These are phyloP conservation scores for Syndactyla subalaris DNA, from an alignment of 2,797 vertebrate species.

Conservation along the genomic window DNA sequence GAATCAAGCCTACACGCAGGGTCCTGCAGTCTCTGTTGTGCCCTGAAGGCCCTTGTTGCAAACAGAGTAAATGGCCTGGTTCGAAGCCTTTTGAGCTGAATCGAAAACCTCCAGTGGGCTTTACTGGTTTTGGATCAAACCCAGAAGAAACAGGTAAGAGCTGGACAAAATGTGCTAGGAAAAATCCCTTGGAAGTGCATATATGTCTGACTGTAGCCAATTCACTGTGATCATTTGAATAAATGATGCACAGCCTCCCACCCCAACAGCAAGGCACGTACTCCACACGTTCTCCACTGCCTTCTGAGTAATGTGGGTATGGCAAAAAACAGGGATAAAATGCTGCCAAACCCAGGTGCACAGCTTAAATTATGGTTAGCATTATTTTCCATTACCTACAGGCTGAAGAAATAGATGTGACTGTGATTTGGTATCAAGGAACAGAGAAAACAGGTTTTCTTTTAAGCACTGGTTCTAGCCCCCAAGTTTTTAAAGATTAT, in stretches of 20 bases:
- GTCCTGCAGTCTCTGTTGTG: neutral
- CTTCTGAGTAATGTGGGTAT: neutral
- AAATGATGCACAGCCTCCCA: neutral
- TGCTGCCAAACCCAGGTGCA: neutral
- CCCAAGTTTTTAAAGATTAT: neutral
- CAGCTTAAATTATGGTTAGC: neutral
- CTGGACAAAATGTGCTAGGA: neutral
- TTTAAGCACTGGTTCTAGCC: neutral
- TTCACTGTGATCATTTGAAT: neutral
- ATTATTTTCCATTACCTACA: neutral
- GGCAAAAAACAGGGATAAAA: neutral
- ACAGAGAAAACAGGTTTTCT: neutral
- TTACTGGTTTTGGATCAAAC: slow-evolving; percentile 40
- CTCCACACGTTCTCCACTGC: neutral
- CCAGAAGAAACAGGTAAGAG: slow-evolving; percentile 44
- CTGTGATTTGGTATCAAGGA: neutral
- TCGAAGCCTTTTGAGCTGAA: slow-evolving; percentile 1
- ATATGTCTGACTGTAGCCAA: neutral
- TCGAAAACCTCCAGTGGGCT: neutral
- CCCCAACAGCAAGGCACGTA: neutral
- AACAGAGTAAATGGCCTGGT: neutral
- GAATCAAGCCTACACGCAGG: neutral
- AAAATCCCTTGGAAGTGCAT: neutral
- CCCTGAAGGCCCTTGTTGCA: neutral
- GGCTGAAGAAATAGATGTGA: neutral